Percentiles rank a stretch among this genome's conserved stretches.
Evolutionary conservation across 2,888 invertebrate genomes (phyloP).

Genomic region (Pherbina coryleti): DNA sequence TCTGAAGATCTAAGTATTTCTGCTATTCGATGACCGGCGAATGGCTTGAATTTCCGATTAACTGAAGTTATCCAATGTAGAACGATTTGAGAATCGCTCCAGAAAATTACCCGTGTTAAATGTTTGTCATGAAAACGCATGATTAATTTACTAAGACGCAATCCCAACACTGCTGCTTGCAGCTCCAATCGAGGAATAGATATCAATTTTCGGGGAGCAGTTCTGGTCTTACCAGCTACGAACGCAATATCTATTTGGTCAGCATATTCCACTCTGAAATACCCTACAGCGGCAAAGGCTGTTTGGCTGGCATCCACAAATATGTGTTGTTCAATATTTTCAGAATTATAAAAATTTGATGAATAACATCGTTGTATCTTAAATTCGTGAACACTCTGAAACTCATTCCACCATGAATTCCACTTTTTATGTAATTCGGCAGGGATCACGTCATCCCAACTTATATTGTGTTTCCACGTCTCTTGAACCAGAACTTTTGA

Average conservation of each 20-base stretch:
- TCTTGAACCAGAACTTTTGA: neutral
- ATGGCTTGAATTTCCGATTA: too few relatives aligned
- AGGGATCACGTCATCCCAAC: neutral
- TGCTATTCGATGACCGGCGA: too few relatives aligned
- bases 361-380: neutral
- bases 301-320: too few relatives aligned
- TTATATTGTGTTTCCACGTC: neutral
- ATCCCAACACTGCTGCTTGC: neutral
- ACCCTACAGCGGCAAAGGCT: neutral
- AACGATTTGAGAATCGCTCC: too few relatives aligned
- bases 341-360: neutral
- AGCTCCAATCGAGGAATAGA: conserved; percentile 16
- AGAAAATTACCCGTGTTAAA: too few relatives aligned
- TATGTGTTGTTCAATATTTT: neutral
- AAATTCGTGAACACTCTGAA: neutral
- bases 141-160: neutral
- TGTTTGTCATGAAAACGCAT: neutral
- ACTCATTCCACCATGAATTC: neutral
- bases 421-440: neutral
- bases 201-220: neutral
- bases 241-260: neutral
- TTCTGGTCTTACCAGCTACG: conserved; percentile 10
- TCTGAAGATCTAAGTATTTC: too few relatives aligned
- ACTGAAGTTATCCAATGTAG: too few relatives aligned
- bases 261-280: neutral